phyloP scores from a whole-genome alignment of 2,113 vertebrate genomes.

The Mesembrinibis cayennensis region DNA sequence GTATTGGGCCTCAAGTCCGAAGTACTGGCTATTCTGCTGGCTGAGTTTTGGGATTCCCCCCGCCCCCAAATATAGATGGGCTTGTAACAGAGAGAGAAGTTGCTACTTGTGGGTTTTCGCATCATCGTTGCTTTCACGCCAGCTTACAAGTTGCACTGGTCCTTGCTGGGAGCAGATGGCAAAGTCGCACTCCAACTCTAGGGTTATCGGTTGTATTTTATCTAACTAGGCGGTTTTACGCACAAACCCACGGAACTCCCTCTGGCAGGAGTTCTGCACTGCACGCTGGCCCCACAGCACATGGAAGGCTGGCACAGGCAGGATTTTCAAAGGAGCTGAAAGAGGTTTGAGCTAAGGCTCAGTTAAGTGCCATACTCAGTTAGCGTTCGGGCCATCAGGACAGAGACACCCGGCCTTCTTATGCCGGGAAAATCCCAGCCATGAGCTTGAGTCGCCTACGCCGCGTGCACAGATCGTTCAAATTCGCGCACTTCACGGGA shows the following conservation, averaged over 20 bases:
- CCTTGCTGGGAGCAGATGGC: background rate
- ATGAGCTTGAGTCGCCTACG: background rate
- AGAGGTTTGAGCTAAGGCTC: background rate
- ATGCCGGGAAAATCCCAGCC: background rate
- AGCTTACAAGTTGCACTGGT: background rate
- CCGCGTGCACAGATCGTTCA: background rate
- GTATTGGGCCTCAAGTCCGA: background rate
- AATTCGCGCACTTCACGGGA: background rate
- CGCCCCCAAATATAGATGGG: background rate
- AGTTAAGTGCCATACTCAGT: background rate
- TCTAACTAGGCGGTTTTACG: background rate
- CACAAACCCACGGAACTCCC: too few relatives aligned
- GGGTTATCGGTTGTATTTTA: background rate
- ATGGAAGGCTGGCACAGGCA: too few relatives aligned
- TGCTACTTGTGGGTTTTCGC: background rate
- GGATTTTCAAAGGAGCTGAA: background rate
- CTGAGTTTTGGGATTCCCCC: background rate
- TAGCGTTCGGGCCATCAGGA: background rate
- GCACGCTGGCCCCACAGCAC: background rate
- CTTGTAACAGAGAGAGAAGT: background rate
- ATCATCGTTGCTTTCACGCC: background rate
- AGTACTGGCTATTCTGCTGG: too few relatives aligned
- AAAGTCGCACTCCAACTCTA: background rate
- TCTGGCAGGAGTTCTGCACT: accelerated
- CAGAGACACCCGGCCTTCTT: background rate